A percentile compares a stretch with the other conserved stretches of the same genome.
Conservation (phyloP, 1,140 invertebrate genomes). For the Streblospio benedicti region DNA sequence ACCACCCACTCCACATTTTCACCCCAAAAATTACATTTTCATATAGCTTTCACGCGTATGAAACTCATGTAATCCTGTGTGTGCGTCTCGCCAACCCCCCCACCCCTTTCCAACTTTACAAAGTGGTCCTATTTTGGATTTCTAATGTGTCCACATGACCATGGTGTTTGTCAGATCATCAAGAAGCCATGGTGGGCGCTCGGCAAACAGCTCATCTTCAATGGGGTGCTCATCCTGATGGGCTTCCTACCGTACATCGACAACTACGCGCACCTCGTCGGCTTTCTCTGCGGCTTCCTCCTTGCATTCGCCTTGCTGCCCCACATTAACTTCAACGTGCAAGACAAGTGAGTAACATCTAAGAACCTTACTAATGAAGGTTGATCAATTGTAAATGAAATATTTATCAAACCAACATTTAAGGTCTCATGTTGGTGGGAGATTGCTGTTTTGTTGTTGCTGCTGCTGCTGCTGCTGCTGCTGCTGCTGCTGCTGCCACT, state of each 20-base stretch:
- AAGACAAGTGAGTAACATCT: not conserved
- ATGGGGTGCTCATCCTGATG: conserved; percentile 6
- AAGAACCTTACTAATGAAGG: too few relatives aligned
- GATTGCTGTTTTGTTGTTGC: not conserved
- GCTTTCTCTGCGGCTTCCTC: conserved; percentile 85
- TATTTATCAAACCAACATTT: not conserved
- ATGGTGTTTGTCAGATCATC: too few relatives aligned
- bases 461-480: not conserved
- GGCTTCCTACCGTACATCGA: conserved; percentile 60
- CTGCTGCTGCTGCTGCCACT: not conserved
- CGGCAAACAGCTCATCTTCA: conserved; percentile 2
- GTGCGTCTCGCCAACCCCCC: too few relatives aligned
- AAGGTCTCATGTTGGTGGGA: not conserved
- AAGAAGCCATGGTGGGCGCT: not conserved
- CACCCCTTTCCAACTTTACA: too few relatives aligned
- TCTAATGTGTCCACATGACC: too few relatives aligned
- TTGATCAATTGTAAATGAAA: too few relatives aligned
- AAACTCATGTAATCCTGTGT: too few relatives aligned
- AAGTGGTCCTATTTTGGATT: too few relatives aligned
- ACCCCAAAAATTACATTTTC: too few relatives aligned
- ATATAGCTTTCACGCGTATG: too few relatives aligned
- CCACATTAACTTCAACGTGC: conserved; percentile 34
- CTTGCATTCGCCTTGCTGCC: conserved; percentile 81
- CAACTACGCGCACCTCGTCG: conserved; percentile 87
- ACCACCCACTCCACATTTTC: too few relatives aligned